A percentile compares a stretch with the other conserved stretches of the same genome.
Conservation (phyloP, 2,113 vertebrate genomes). For the Aptenodytes patagonicus region DNA sequence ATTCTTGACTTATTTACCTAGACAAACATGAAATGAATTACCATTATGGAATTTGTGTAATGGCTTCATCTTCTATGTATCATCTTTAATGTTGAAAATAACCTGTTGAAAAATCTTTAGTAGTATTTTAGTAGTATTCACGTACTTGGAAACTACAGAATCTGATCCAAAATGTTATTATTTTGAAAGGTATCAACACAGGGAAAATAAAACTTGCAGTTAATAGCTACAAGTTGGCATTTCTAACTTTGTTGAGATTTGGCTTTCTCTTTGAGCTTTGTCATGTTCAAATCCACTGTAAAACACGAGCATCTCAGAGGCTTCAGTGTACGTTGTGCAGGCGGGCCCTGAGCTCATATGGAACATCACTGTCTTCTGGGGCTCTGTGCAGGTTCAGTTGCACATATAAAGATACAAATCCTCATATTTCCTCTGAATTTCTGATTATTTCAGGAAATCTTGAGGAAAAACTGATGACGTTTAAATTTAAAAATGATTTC, state of each 20-base stretch:
- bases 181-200: not conserved
- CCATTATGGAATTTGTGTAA: not conserved
- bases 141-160: not conserved
- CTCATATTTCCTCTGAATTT: not conserved
- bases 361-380: not conserved
- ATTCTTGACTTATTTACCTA: not conserved
- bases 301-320: not conserved
- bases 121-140: not conserved
- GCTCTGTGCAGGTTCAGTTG: not conserved
- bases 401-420: not conserved
- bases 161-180: not conserved
- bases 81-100: not conserved
- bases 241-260: not conserved
- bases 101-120: not conserved
- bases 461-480: not conserved
- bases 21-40: not conserved
- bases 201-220: not conserved
- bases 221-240: not conserved
- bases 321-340: rapidly evolving
- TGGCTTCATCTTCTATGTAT: not conserved
- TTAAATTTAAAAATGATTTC: not conserved
- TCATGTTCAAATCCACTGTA: not conserved
- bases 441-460: not conserved
- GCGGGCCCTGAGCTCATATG: not conserved
- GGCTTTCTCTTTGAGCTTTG: not conserved